phyloP scores from a whole-genome alignment of 2,888 invertebrate species.

The Drosophila borborema region DNA sequence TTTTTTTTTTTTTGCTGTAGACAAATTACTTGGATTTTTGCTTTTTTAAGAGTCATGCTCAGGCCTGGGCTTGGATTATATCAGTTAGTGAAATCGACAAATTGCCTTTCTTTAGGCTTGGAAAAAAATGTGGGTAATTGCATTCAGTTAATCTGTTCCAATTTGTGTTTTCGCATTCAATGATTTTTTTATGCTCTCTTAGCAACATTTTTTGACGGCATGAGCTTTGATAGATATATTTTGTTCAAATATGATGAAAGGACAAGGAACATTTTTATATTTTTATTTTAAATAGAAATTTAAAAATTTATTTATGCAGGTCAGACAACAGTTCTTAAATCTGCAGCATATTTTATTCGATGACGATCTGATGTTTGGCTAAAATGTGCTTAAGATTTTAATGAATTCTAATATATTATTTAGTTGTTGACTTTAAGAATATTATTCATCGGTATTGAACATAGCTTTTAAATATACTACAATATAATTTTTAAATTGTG shows the following conservation, averaged over 20 bases:
- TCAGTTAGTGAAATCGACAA: background rate
- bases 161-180: background rate
- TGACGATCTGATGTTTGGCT: no score
- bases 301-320: no score
- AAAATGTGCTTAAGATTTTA: no score
- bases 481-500: no score
- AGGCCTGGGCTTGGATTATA: background rate
- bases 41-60: background rate
- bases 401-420: no score
- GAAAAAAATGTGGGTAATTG: background rate
- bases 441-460: no score
- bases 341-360: no score
- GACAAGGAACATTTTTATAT: background rate
- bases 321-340: no score
- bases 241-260: background rate
- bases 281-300: no score
- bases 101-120: background rate
- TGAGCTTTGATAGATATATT: background rate
- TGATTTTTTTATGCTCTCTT: background rate
- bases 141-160: background rate
- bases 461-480: no score
- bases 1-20: background rate
- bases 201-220: background rate
- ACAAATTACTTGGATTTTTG: constrained; percentile 4
- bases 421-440: no score